Evolutionary conservation across 1,140 invertebrate species (phyloP).

Genomic region (Drosophila equinoxialis): DNA sequence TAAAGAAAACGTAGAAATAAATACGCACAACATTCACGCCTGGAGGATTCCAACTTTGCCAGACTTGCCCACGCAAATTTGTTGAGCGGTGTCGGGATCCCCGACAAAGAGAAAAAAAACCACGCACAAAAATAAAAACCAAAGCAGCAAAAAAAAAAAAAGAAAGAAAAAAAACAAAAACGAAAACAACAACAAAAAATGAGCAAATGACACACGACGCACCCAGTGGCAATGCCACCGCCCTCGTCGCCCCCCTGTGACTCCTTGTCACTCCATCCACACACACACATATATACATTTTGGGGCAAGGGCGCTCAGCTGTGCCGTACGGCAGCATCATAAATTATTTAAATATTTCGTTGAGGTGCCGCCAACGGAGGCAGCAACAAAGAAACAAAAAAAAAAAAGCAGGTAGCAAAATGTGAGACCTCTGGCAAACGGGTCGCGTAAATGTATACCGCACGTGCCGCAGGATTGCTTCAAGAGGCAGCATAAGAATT

Average conservation of each 20-base stretch:
- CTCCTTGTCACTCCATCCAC: neutral
- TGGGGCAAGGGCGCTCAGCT: constrained; percentile 49
- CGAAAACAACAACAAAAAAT: constrained; percentile 22
- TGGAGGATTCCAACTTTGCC: constrained; percentile 44
- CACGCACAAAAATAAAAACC: constrained; percentile 15
- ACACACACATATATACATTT: neutral
- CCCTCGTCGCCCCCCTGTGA: neutral
- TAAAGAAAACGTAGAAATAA: neutral
- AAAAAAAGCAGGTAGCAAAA: constrained; percentile 46
- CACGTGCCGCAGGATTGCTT: constrained; percentile 54
- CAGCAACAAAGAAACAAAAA: neutral
- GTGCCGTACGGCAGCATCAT: constrained; percentile 68
- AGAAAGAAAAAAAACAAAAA: neutral
- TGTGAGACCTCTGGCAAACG: constrained; percentile 36
- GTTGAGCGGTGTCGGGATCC: constrained; percentile 32
- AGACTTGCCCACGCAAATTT: constrained; percentile 62
- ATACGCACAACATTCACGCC: constrained; percentile 15
- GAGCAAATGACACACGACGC: constrained; percentile 14
- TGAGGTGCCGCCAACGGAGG: constrained; percentile 52
- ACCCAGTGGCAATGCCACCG: neutral
- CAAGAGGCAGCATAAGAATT: neutral
- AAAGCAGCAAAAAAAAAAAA: neutral
- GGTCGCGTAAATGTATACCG: constrained; percentile 44
- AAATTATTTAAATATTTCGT: constrained; percentile 74
- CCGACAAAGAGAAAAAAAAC: constrained; percentile 24